These are phyloP conservation scores for Bufo gargarizans DNA, from an alignment of 2,113 vertebrate genomes.

Conservation along the genomic window DNA sequence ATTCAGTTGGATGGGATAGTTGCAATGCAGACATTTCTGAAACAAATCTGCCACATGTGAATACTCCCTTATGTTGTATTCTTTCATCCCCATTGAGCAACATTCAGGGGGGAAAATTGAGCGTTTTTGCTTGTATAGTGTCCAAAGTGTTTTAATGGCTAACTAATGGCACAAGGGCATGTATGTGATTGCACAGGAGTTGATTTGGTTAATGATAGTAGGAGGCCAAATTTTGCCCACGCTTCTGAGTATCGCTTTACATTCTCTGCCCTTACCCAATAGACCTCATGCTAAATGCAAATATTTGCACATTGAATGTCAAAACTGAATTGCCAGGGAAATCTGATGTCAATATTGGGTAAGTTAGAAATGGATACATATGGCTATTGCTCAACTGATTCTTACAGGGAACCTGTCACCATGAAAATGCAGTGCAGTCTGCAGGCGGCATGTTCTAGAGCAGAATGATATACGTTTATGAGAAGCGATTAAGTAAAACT, in stretches of 20 bases:
- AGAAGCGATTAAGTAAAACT: no score
- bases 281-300: neutral
- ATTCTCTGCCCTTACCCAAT: neutral
- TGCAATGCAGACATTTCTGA: no score
- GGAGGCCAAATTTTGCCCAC: neutral
- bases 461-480: no score
- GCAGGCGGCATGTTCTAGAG: no score
- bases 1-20: neutral
- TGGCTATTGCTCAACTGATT: neutral
- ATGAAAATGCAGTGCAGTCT: no score
- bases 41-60: no score
- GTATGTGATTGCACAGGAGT: neutral
- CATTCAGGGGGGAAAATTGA: neutral
- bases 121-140: neutral
- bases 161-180: neutral
- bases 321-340: neutral
- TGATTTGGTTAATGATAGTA: slow-evolving; percentile 16
- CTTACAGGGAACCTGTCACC: no score
- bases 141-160: neutral
- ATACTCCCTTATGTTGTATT: neutral
- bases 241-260: neutral
- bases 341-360: no score
- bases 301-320: neutral
- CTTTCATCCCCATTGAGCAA: neutral
- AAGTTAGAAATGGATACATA: neutral